Conservation (phyloP, 2,888 invertebrate genomes). For the Carabus problematicus region DNA sequence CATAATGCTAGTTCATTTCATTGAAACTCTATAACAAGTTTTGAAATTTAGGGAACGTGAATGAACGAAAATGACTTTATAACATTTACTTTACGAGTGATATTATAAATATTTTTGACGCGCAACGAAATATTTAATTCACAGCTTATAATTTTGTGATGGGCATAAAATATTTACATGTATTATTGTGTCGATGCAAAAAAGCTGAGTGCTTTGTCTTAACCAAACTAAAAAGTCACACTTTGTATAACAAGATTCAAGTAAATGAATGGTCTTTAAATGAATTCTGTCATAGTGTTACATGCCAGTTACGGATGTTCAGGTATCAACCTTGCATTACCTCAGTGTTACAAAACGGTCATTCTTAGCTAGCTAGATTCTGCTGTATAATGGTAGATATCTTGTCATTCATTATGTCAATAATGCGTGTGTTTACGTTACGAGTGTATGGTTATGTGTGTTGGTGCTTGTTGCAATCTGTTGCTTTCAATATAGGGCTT, state of each 20-base stretch:
- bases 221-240: conserved; percentile 41
- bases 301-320: conserved; percentile 36
- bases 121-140: not conserved
- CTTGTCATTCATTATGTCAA: not conserved
- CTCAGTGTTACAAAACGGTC: conserved; percentile 27
- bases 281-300: conserved; percentile 35
- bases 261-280: conserved; percentile 28
- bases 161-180: not conserved
- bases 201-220: conserved; percentile 31
- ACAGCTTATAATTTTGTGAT: not conserved
- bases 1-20: conserved; percentile 17
- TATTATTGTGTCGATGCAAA: conserved; percentile 38
- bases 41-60: conserved; percentile 4
- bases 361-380: not conserved
- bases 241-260: conserved; percentile 39
- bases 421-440: not conserved
- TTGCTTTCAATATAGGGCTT: not conserved
- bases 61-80: conserved; percentile 9
- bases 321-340: conserved; percentile 33
- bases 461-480: not conserved
- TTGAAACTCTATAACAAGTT: conserved; percentile 19
- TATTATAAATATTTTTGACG: not conserved
- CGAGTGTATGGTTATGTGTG: too few relatives aligned
- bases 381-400: too few relatives aligned
- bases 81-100: too few relatives aligned